Base-by-base conservation (phyloP, 37 sponge, comb jelly and placozoan species). In the Mnemiopsis leidyi region DNA sequence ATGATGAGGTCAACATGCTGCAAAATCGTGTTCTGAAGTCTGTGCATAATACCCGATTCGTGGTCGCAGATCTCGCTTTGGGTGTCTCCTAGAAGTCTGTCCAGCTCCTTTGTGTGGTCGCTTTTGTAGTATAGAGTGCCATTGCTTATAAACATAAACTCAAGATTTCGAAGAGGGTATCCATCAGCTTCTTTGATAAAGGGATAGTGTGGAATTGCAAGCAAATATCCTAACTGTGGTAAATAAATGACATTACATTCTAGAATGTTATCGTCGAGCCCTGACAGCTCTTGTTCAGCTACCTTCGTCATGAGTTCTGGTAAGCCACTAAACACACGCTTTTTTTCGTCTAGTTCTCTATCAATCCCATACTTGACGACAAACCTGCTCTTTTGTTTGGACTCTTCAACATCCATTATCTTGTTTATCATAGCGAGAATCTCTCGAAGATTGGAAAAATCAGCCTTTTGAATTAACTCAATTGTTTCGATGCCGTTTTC, bases 191-290 rank as follows among this genome's bases (percentile, higher is more conserved):
- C 94, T 38, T 95, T 94, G 3, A 31, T 82, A 34, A 71, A 69
- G n/a, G 76, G 24, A 28, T 76, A 73, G 18, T 40, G 75, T 69
- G 97, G 94, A n/a, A 97, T 76, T 25, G 96, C 83, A 1, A 97
- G 93, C 71, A 98, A 38, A 48, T 95, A 97, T 0, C 97, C 97
- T 29, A 97, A 94, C 95, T 99, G 99, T 25, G 99, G 97, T 24
- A 97, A 92, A 82, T 99, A 99, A 83, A 97, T 94, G 32, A 99
- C 95, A 93, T 93, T 96, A 71, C 99, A 99, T 68, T 97, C 96
- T n/a, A 92, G 39, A 18, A 99, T 92, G 9, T 68, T 83, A 23
- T 92, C 69, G 23, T 93, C 95, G 31, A 99, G 92, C 23, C 69
- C 73, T 16, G 92, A 94, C 23, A 99, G 94, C 67, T 99, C 99